phyloP scores from a whole-genome alignment of 2,888 invertebrate species.

The Macrosiphum euphorbiae region DNA sequence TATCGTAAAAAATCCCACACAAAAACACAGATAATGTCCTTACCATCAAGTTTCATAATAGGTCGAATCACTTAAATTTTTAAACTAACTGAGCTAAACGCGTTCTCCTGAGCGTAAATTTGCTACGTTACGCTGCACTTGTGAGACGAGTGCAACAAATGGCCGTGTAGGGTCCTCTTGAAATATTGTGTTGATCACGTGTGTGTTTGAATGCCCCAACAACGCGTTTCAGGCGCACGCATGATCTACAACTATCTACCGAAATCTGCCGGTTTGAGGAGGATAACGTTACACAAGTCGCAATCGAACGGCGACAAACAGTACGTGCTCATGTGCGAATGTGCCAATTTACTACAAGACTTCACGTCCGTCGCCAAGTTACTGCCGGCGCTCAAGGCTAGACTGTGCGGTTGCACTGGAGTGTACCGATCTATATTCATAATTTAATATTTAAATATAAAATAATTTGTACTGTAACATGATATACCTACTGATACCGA shows the following conservation, averaged over 20 bases:
- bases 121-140: no score
- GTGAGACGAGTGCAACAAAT: no score
- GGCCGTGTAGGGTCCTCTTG: no score
- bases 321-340: constrained; percentile 91
- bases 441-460: constrained; percentile 15
- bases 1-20: no score
- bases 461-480: background rate
- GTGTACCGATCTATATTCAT: constrained; percentile 78
- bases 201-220: background rate
- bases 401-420: constrained; percentile 92
- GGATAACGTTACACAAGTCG: constrained; percentile 91
- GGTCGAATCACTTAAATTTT: no score
- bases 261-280: constrained; percentile 86
- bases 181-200: background rate
- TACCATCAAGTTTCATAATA: no score
- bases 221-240: constrained; percentile 78
- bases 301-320: constrained; percentile 86
- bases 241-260: constrained; percentile 92
- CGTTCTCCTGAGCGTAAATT: no score
- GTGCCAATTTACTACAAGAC: constrained; percentile 88
- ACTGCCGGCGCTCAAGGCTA: constrained; percentile 87
- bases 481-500: no score
- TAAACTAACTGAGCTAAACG: no score
- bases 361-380: constrained; percentile 88
- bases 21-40: no score